Base-by-base conservation (phyloP, 2,888 invertebrate species). In the Thymelicus sylvestris region DNA sequence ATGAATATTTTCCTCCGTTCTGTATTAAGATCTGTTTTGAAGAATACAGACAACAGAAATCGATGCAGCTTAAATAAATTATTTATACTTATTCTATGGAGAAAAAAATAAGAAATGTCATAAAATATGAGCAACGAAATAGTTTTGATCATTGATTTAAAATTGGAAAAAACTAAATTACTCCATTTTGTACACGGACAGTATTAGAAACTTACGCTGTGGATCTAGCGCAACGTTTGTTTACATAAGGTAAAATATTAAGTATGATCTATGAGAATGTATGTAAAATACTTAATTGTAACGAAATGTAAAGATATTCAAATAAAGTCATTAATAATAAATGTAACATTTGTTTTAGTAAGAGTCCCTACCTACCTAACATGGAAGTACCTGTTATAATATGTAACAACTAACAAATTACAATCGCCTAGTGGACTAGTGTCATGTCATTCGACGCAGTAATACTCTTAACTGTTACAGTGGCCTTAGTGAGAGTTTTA, bases 311-410 rank as follows among this genome's bases (percentile, higher is more conserved):
- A 90, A 90, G 89, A 88, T 89, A 91, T 90, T 90, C 86, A 80
- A 87, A 90, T 88, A 87, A 89, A 89, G 84, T 88, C 86, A 88
- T 86, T 88, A 90, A 84, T 86, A 89, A 85, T 91, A 90, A 90
- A 91, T 91, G 90, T 91, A 89, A 59, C 8, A n/a, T 41, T 41
- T 7, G 19, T 52, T 67, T 61, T 67, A 61, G 24, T 61, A n/a
- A 10, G 10, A 8, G 1, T n/a, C 24, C 55, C n/a, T 41, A 7
- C 8, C 24, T 41, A 7, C 8, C 24, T 7, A 52, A 8, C 19
- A 0, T 50, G 50, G 15, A 6, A 8, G 7, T 6, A 41, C 10
- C 10, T 7, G 0, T 0, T 41, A 10, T 66, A 57, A 2, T 55
- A 13, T 2, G 39, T 60, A 39, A 31, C 31, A 31, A 5, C 5